Conservation (phyloP, 1,140 invertebrate species). For the Diabrotica undecimpunctata region DNA sequence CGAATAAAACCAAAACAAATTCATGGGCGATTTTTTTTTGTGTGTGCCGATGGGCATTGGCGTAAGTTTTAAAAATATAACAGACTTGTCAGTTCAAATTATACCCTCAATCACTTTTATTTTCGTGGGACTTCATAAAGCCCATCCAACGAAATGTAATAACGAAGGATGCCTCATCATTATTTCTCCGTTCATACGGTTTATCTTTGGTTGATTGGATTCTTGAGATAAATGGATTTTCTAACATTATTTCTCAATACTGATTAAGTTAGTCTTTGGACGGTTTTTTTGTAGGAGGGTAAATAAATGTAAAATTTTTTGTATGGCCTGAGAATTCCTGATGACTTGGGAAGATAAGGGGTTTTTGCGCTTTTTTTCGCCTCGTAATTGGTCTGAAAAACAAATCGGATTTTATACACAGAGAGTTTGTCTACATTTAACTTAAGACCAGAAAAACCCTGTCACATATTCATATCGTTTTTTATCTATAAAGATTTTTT, state of each 20-base stretch:
- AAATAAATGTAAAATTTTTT: background rate
- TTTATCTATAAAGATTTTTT: too few relatives aligned
- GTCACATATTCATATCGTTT: too few relatives aligned
- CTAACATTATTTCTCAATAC: background rate
- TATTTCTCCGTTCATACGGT: slow-evolving; percentile 2
- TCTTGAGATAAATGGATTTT: slow-evolving; percentile 2
- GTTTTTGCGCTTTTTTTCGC: background rate
- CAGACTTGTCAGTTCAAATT: background rate
- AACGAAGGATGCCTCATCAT: background rate
- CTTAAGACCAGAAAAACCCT: too few relatives aligned
- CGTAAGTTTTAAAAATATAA: too few relatives aligned
- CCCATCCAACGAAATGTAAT: background rate
- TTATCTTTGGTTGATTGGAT: slow-evolving; percentile 2
- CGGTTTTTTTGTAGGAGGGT: background rate
- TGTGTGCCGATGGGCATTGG: too few relatives aligned
- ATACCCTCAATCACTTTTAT: background rate
- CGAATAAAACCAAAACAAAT: too few relatives aligned
- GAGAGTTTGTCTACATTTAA: too few relatives aligned
- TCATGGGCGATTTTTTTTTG: too few relatives aligned
- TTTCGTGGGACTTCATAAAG: slow-evolving; percentile 2
- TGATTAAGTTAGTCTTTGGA: background rate
- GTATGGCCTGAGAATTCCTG: background rate
- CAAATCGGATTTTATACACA: too few relatives aligned
- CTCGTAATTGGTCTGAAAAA: background rate
- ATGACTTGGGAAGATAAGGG: background rate